phyloP scores from a whole-genome alignment of 2,113 vertebrate genomes.

The Anseranas semipalmata region DNA sequence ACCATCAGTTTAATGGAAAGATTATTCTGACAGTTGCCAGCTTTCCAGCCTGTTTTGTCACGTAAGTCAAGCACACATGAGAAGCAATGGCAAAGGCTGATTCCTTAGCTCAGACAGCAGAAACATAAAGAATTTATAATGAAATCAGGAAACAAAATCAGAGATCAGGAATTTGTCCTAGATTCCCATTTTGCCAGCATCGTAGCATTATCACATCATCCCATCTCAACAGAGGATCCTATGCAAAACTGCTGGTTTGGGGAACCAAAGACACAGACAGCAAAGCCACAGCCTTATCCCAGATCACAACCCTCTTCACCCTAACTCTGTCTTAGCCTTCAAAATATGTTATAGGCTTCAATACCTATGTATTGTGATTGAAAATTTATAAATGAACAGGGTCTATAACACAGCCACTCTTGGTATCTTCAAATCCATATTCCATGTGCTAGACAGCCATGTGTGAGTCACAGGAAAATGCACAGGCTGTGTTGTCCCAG shows the following conservation, averaged over 20 bases:
- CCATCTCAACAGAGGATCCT: neutral
- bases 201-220: neutral
- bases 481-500: neutral
- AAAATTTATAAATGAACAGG: neutral
- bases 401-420: neutral
- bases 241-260: neutral
- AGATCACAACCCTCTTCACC: neutral
- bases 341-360: neutral
- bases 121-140: neutral
- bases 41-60: neutral
- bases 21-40: slow-evolving; percentile 48
- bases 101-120: neutral
- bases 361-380: neutral
- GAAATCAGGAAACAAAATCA: neutral
- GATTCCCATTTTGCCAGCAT: neutral
- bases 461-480: neutral
- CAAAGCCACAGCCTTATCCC: neutral
- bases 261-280: neutral
- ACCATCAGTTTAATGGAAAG: slow-evolving; percentile 55
- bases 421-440: neutral
- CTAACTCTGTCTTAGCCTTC: neutral
- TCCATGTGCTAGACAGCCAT: neutral
- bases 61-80: neutral
- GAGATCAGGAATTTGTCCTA: neutral
- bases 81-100: neutral